Percentiles rank a stretch among this genome's conserved stretches.
phyloP scores from a whole-genome alignment of 2,113 vertebrate genomes.

The Corapipo altera region DNA sequence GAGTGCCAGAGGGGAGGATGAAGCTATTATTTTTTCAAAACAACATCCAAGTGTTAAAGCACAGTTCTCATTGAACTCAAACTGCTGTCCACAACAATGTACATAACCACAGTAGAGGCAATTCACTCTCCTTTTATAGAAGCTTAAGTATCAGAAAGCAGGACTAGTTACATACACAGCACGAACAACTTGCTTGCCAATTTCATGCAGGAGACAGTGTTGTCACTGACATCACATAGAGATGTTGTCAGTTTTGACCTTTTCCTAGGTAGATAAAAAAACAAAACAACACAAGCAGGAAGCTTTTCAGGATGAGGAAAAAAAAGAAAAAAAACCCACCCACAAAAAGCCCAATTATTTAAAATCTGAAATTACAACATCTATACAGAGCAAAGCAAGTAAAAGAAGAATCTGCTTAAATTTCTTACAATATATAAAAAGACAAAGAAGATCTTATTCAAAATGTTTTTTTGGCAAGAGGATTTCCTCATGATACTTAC shows the following conservation, averaged over 20 bases:
- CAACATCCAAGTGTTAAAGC: not conserved
- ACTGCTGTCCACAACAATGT: not conserved
- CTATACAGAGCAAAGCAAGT: not conserved
- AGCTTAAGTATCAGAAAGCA: not conserved
- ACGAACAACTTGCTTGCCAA: not conserved
- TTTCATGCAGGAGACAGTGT: not conserved
- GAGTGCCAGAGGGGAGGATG: accelerated
- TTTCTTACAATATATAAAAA: not conserved
- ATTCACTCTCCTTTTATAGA: not conserved
- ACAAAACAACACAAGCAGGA: not conserved
- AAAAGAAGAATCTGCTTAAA: not conserved
- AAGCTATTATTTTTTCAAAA: not conserved
- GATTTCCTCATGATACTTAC: not conserved
- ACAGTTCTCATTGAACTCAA: not conserved
- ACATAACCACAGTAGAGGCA: not conserved
- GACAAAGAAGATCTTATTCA: not conserved
- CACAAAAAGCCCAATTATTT: not conserved
- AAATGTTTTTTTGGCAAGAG: not conserved
- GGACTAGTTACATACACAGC: not conserved
- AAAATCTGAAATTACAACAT: not conserved
- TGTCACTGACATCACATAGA: not conserved
- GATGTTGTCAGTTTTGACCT: not conserved
- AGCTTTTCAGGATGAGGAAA: accelerated
- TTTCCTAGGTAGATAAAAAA: not conserved
- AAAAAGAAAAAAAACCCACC: not conserved